phyloP scores from a whole-genome alignment of 2,888 invertebrate species.

The Noctua fimbriata region DNA sequence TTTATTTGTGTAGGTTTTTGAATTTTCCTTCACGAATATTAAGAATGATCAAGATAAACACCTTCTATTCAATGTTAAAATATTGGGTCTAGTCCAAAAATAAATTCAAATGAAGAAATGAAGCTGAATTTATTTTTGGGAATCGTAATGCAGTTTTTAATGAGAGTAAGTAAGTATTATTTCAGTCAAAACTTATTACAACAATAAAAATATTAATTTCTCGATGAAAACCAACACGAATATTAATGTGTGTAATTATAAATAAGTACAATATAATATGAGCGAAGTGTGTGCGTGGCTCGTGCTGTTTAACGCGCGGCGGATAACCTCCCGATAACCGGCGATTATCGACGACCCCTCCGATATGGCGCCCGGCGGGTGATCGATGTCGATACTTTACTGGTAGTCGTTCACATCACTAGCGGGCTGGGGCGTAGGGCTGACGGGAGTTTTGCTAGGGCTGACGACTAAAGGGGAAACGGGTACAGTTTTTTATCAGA shows the following conservation, averaged over 20 bases:
- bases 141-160: neutral
- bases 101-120: too few relatives aligned
- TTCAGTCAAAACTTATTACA: neutral
- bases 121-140: neutral
- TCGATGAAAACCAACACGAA: neutral
- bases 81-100: too few relatives aligned
- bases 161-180: neutral
- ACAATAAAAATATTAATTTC: neutral
- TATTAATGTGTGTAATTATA: slow-evolving; percentile 42
- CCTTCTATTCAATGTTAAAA: neutral
- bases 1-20: too few relatives aligned
- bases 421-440: slow-evolving; percentile 14
- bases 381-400: slow-evolving; percentile 56
- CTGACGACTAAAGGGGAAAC: neutral
- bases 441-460: neutral
- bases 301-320: slow-evolving; percentile 71
- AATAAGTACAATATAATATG: slow-evolving; percentile 17
- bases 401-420: slow-evolving; percentile 54
- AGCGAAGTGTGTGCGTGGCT: slow-evolving; percentile 66
- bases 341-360: slow-evolving; percentile 65
- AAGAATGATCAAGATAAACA: too few relatives aligned
- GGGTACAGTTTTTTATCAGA: too few relatives aligned
- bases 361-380: slow-evolving; percentile 41
- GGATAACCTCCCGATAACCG: slow-evolving; percentile 71
- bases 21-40: too few relatives aligned